These are phyloP conservation scores for Campopleginae sp. DNA, from an alignment of 2,888 invertebrate genomes.

Conservation along the genomic window DNA sequence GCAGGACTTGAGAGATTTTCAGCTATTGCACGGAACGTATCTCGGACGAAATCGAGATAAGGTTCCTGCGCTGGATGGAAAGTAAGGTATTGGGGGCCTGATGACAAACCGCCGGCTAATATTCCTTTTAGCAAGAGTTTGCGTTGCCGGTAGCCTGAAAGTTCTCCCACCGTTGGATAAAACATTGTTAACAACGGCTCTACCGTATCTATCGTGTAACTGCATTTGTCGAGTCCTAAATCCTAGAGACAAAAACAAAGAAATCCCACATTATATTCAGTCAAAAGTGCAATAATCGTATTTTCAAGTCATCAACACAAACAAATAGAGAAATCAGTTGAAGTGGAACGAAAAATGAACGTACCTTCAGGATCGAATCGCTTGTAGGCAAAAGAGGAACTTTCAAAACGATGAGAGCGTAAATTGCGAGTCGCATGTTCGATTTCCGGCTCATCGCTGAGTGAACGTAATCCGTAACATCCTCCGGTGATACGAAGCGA, in stretches of 20 bases:
- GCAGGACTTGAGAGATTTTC: slow-evolving; percentile 82
- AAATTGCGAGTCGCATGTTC: slow-evolving; percentile 87
- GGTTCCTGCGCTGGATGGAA: slow-evolving; percentile 87
- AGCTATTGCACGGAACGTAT: slow-evolving; percentile 85
- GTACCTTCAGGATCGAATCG: slow-evolving; percentile 75
- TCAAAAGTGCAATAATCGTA: background rate
- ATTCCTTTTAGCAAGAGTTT: slow-evolving; percentile 75
- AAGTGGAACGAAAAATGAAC: background rate
- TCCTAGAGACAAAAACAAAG: slow-evolving; percentile 66
- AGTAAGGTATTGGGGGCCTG: slow-evolving; percentile 87
- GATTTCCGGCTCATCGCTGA: slow-evolving; percentile 87
- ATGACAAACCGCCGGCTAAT: slow-evolving; percentile 84
- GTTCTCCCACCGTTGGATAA: slow-evolving; percentile 77
- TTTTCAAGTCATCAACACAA: background rate
- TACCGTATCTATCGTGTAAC: slow-evolving; percentile 79
- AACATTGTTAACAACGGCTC: slow-evolving; percentile 79
- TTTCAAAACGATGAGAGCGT: slow-evolving; percentile 87
- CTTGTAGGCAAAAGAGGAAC: slow-evolving; percentile 86
- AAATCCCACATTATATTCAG: background rate
- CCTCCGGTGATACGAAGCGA: slow-evolving; percentile 88
- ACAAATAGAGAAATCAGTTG: background rate
- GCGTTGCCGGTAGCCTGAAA: slow-evolving; percentile 73
- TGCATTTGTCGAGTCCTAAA: slow-evolving; percentile 74
- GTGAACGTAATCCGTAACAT: slow-evolving; percentile 89
- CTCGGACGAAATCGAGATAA: slow-evolving; percentile 86